Evolutionary conservation across 2,113 vertebrate species (phyloP), one percentile per base, ranked within the genome.

Genomic region (Prolemur simus): DNA sequence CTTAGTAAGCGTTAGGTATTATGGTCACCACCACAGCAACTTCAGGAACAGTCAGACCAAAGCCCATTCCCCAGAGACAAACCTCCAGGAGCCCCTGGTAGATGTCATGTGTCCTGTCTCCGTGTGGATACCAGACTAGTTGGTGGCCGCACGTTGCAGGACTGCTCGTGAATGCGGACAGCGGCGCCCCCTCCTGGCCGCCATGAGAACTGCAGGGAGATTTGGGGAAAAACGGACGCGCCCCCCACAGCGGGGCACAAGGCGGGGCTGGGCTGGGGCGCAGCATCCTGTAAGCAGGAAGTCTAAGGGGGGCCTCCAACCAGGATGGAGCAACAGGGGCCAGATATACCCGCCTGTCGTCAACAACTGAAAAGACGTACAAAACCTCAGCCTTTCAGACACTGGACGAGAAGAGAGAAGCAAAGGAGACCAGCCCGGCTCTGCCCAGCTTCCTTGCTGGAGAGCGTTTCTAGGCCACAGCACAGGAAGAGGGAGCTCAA

Each of bases 151-250:
- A 32, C 64, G 11, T 0, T 34, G 39, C 37, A 13, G 8, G 1
- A 25, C 20, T 18, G 32, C 34, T 60, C 34, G 18, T 8, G 20
- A 60, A 60, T 84, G 56, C 18, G 45, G 95, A 91, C 60, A 89
- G 85, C 11, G 27, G 87, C 18, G 78, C 66, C 93, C 84, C n/a
- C 88, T 97, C 88, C 95, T 94, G 95, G 66, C 60, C 52, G 42
- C 29, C 8, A 0, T 1, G 6, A 81, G 66, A 96, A 86, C 68
- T 86, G 32, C 73, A 47, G 42, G 8, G n/a, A 63, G 47, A 49
- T 47, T 39, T 32, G 23, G 52, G n/a, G 76, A 47, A 71, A 94
- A 58, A 9, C 20, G 25, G n/a, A 27, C 15, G 29, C 37, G 45
- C 27, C 76, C 8, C 5, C 1, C 10, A 54, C 15, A 37, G 12